Evolutionary conservation across 2,113 vertebrate species (phyloP).

Genomic region (Rhabdornis inornatus): DNA sequence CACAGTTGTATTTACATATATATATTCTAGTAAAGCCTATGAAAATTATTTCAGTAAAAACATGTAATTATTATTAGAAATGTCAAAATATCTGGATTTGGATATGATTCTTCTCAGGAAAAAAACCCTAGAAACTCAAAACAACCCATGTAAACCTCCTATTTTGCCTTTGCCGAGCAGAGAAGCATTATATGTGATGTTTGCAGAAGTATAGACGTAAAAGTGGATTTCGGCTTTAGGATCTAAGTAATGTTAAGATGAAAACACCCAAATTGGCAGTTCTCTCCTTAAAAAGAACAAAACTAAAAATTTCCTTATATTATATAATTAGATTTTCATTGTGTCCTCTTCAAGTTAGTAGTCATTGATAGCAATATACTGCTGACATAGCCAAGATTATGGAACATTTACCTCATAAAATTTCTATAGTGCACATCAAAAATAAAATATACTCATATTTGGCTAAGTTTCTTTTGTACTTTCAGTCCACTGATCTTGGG

Average conservation of each 20-base stretch:
- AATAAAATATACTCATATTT: neutral
- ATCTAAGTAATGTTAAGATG: neutral
- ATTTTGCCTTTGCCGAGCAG: neutral
- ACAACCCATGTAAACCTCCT: fast-evolving
- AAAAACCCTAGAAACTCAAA: neutral
- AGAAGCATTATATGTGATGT: neutral
- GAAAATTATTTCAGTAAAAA: neutral
- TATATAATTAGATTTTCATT: neutral
- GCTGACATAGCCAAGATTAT: neutral
- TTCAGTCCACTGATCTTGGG: neutral
- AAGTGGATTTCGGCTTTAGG: neutral
- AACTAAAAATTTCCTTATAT: neutral
- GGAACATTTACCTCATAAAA: neutral
- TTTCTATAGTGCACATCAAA: neutral
- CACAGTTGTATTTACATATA: neutral
- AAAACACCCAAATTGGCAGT: neutral
- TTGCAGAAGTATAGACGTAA: neutral
- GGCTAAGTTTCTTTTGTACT: neutral
- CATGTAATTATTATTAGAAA: neutral
- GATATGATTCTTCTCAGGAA: neutral
- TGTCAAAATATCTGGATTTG: neutral
- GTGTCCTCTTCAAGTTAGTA: neutral
- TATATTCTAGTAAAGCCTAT: neutral
- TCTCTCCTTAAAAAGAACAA: neutral
- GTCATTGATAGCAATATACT: neutral